Base-by-base conservation (phyloP, 2,797 vertebrate species). In the Australoheros facetus region DNA sequence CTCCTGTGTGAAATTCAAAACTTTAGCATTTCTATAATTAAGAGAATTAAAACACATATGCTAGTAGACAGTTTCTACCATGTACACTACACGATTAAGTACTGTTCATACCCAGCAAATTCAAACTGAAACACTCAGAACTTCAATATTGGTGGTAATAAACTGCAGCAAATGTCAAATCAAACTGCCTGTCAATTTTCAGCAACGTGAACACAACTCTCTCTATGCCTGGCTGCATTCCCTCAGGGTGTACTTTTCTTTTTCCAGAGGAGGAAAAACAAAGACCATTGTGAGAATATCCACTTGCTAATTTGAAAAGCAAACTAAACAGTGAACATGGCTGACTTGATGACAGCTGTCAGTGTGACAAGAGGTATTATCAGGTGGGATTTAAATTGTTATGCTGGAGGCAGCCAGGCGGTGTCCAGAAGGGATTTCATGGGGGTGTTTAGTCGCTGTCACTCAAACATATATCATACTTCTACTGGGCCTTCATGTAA, bases 351-450 rank as follows among this genome's bases (percentile, higher is more conserved):
- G 94, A 94, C 91, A 93, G 94, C 92, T 96, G 93, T 94, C 95
- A 95, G 80, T 72, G 93, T 90, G 83, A 86, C 91, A 92, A 86
- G 90, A 95, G 93, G 88, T 93, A 93, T 93, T 93, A 95, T 95
- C 93, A 89, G 79, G 93, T 94, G 94, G 93, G 92, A 95, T 93
- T 95, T 91, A 88, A 95, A 94, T 95, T 94, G 92, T 95, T 94
- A 91, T 91, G 92, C 93, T 85, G 79, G 79, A 93, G 90, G 94
- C 91, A 93, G 48, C 83, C 92, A 94, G 93, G 92, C 90, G 91
- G 93, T 85, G 87, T 94, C 90, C 84, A 92, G 87, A 87, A 90
- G 89, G 91, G 93, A 89, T 95, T 95, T 93, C 89, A 85, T 82
- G 75, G 79, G 73, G 69, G 2, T 83, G 89, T 88, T 91, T 83